Evolutionary conservation across 1,140 invertebrate genomes (phyloP), one percentile per base, ranked within the genome.

Genomic region (Leptinotarsa lineolata): DNA sequence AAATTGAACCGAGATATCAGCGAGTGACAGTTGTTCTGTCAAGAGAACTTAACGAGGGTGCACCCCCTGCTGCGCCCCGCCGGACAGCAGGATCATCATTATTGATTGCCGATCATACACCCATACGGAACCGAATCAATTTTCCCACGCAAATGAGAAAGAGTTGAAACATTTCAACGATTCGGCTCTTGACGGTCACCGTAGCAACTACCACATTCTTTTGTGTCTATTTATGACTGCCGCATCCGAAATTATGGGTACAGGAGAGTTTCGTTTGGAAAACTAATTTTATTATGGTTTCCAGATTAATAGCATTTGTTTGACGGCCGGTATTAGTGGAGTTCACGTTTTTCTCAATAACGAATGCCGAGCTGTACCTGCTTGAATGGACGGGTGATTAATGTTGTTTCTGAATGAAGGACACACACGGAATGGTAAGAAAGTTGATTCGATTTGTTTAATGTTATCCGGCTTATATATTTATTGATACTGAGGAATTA

Each of bases 11-110:
- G 67, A 65, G 67, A 66, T 64, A 74, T 64, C 64, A 59, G 16
- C 30, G 22, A 66, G 72, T 58, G 73, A 77, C 72, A 70, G 76
- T 76, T 75, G 68, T 63, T 68, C 69, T 78, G 76, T 78, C 76
- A 78, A 63, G 48, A 74, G 69, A 54, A 68, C 72, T 60, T 78
- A 76, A 78, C 74, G 60, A 78, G 76, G 76, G 76, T 78, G 76
- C 74, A 44, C 74, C 74, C 74, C 76, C 76, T 70, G 76, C 61
- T 15, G 76, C 24, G 76, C 24, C 70, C 74, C 72, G 76, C 76
- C 22, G 72, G 76, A 70, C 74, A 74, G 74, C 74, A 74, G 76
- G 68, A 77, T 77, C 70, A 69, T 74, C 71, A 76, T 78, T 78
- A 78, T 78, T 78, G 76, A 78, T 78, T 75, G 68, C 64, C 68